Evolutionary conservation across 2,797 vertebrate genomes (phyloP), one percentile per base, ranked within the genome.

Genomic region (Telmatherina bonti): DNA sequence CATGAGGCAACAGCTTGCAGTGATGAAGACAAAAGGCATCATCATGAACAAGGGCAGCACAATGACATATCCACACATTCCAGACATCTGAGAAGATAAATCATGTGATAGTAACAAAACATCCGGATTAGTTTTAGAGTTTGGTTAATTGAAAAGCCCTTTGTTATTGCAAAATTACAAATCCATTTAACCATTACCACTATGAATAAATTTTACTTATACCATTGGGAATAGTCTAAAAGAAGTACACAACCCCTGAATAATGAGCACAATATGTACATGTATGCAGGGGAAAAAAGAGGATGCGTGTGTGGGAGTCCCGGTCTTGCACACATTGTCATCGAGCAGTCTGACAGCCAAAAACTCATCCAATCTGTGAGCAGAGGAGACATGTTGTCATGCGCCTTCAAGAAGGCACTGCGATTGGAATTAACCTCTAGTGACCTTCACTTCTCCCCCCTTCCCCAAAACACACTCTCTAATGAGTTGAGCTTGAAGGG

Each of bases 391-490:
- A 89, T 77, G 87, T 79, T 93, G 92, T 93, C 91, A 91, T 27
- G 70, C 81, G 70, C 73, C 88, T 89, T 88, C 85, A 90, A 89
- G 72, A 81, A 92, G 85, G 87, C 87, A 85, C 74, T 77, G 78
- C 76, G 76, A 92, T 91, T 83, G 79, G 84, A 93, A 92, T 94
- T 93, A 94, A 94, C 92, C 93, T 83, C 76, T 52, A 11, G 84
- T 83, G 91, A 93, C 90, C 84, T 84, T 79, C 72, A 79, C 73
- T 77, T 76, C 83, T 81, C 87, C 62, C 71, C 62, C 74, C 68
- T 79, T 83, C 69, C 58, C 83, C 78, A 88, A 89, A 91, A 89
- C 79, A 85, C 79, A 85, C 53, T 84, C 74, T 71, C 85, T 92
- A 94, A 93, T 93, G 91, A 93, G 89, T 86, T 67, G 69, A 78